Percentiles rank a stretch among this genome's conserved stretches.
These are phyloP conservation scores for Mythimna albipuncta DNA, from an alignment of 2,888 invertebrate genomes.

Conservation along the genomic window DNA sequence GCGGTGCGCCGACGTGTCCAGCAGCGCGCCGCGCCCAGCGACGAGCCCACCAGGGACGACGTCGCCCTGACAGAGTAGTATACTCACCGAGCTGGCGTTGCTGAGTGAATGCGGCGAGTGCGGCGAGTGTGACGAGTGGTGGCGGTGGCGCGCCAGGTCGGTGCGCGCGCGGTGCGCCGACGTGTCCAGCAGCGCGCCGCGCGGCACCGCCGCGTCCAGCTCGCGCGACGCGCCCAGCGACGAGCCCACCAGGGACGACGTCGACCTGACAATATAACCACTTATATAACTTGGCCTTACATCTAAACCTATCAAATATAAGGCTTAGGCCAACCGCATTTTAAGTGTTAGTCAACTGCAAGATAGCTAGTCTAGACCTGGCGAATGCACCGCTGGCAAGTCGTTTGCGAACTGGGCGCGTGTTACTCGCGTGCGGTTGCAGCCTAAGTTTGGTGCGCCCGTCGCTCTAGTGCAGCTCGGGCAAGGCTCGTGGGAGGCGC, in stretches of 20 bases:
- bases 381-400: too few relatives aligned
- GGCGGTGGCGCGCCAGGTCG: slow-evolving; percentile 94
- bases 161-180: slow-evolving; percentile 94
- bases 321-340: too few relatives aligned
- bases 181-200: slow-evolving; percentile 95
- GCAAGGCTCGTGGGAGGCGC: too few relatives aligned
- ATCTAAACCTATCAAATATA: too few relatives aligned
- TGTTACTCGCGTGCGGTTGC: too few relatives aligned
- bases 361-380: too few relatives aligned
- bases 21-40: slow-evolving; percentile 90
- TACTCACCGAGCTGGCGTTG: slow-evolving; percentile 92
- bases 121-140: slow-evolving; percentile 79
- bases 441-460: too few relatives aligned
- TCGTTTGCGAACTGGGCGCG: too few relatives aligned
- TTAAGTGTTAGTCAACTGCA: too few relatives aligned
- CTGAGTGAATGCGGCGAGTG: slow-evolving; percentile 86
- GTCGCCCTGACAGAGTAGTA: slow-evolving; percentile 32
- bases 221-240: slow-evolving; percentile 90
- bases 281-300: neutral
- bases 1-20: slow-evolving; percentile 96
- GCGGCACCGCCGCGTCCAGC: slow-evolving; percentile 96
- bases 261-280: slow-evolving; percentile 30
- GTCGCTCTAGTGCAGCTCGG: too few relatives aligned
- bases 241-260: slow-evolving; percentile 47
- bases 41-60: slow-evolving; percentile 54